Evolutionary conservation across 2,797 vertebrate species (phyloP), one percentile per base, ranked within the genome.

Genomic region (Dicrostonyx torquatus): DNA sequence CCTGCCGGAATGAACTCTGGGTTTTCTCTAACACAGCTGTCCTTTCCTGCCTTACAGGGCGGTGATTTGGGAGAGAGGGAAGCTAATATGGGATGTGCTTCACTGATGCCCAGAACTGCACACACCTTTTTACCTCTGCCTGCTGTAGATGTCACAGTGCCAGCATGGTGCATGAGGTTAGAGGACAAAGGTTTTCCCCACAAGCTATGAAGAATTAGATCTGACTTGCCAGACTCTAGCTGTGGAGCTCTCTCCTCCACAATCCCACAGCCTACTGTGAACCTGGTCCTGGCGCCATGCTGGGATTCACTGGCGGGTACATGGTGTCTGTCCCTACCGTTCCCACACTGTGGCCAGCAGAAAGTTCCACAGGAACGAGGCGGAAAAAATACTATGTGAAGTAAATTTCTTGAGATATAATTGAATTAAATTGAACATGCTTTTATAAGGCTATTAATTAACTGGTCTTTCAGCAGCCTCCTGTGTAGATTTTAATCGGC

Each of bases 361-460:
- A 60, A 89, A 89, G 66, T 37, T 24, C 58, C 55, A 43, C 40
- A n/a, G 11, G 22, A 88, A 77, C 9, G 11, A 37, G 43, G 53
- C 43, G 14, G 14, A 73, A 55, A 78, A 48, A 40, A 60, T 72
- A 50, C 5, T 55, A 92, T 43, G 22, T 83, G 31, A 93, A 92
- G 48, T 72, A 76, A 26, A 77, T 83, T 53, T 96, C 60, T 89
- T 83, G 29, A 18, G 80, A 55, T 84, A 50, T 29, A 94, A 89
- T 72, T 89, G 48, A 95, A 88, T 94, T 80, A 94, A 50, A 4
- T 43, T 3, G 26, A 88, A 92, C 31, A 58, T 53, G 34, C 48
- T 88, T 92, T 95, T 58, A 55, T 75, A 90, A 89, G 62, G 37
- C n/a, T 89, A 87, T 76, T 89, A 70, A 94, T 87, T n/a, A 85